Percentiles rank a stretch among this genome's conserved stretches.
These are phyloP conservation scores for Trichopoda pennipes DNA, from an alignment of 2,888 invertebrate species.

Conservation along the genomic window DNA sequence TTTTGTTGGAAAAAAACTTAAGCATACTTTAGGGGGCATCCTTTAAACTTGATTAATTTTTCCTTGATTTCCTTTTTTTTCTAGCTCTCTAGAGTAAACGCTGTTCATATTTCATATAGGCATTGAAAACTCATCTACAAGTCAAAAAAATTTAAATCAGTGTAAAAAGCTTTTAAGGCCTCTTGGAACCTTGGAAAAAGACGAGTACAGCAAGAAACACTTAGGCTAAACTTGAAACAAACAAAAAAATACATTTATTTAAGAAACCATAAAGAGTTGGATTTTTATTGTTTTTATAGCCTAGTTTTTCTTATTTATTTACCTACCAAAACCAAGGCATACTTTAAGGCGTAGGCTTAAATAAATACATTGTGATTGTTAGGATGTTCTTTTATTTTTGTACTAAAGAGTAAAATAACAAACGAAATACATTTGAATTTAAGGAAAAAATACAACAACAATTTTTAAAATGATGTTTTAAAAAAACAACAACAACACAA, in stretches of 20 bases:
- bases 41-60: background rate
- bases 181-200: constrained; percentile 42
- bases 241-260: background rate
- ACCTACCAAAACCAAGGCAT: constrained; percentile 17
- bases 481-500: constrained; percentile 69
- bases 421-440: background rate
- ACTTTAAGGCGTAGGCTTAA: background rate
- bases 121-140: constrained; percentile 12
- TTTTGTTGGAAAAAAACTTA: background rate
- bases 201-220: background rate
- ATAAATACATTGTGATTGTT: background rate
- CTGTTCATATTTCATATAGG: background rate
- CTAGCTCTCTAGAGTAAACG: background rate
- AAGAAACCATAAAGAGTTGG: background rate
- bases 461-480: constrained; percentile 35
- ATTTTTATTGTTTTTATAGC: constrained; percentile 11
- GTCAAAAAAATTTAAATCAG: background rate
- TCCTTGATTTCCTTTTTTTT: background rate
- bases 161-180: constrained; percentile 47
- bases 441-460: background rate
- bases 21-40: constrained; percentile 22
- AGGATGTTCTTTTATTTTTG: background rate
- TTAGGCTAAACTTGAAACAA: background rate
- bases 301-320: constrained; percentile 27
- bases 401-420: background rate